Percentiles rank a stretch among this genome's conserved stretches.
These are phyloP conservation scores for Polia nebulosa DNA, from an alignment of 2,888 invertebrate genomes.

Conservation along the genomic window DNA sequence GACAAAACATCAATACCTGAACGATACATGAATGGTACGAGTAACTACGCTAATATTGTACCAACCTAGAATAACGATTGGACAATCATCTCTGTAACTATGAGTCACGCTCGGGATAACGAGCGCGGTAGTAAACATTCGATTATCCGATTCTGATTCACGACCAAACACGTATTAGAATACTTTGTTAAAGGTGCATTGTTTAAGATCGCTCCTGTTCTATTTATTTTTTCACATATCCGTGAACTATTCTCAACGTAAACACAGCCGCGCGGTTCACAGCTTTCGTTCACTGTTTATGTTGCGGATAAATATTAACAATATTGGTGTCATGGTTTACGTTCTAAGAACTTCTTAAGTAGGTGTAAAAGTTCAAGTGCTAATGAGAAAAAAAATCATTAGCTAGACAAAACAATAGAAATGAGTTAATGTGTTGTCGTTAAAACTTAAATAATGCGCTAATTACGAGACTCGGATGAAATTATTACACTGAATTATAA, in stretches of 20 bases:
- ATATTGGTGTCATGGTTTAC: slow-evolving; percentile 52
- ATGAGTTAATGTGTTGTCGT: slow-evolving; percentile 48
- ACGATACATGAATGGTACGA: slow-evolving; percentile 45
- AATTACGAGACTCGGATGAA: slow-evolving; percentile 23
- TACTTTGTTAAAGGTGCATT: slow-evolving; percentile 39
- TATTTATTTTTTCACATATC: slow-evolving; percentile 45
- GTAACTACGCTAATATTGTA: slow-evolving; percentile 42
- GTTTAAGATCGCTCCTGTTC: slow-evolving; percentile 15
- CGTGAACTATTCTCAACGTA: slow-evolving; percentile 48
- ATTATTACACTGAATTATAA: slow-evolving; percentile 36
- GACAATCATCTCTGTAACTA: slow-evolving; percentile 52
- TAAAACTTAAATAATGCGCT: slow-evolving; percentile 44
- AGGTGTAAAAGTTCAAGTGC: slow-evolving; percentile 39
- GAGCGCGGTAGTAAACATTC: slow-evolving; percentile 61
- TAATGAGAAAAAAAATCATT: slow-evolving; percentile 54
- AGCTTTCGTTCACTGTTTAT: slow-evolving; percentile 52
- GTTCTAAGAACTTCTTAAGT: slow-evolving; percentile 60
- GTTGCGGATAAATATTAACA: slow-evolving; percentile 52
- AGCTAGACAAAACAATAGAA: slow-evolving; percentile 51
- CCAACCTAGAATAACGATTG: slow-evolving; percentile 42
- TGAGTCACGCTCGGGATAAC: slow-evolving; percentile 61
- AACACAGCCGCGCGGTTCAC: slow-evolving; percentile 51
- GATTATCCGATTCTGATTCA: slow-evolving; percentile 64
- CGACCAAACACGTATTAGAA: slow-evolving; percentile 39
- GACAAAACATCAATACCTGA: slow-evolving; percentile 52